Base-by-base conservation (phyloP, 1,140 invertebrate species). In the Papilio helenus region DNA sequence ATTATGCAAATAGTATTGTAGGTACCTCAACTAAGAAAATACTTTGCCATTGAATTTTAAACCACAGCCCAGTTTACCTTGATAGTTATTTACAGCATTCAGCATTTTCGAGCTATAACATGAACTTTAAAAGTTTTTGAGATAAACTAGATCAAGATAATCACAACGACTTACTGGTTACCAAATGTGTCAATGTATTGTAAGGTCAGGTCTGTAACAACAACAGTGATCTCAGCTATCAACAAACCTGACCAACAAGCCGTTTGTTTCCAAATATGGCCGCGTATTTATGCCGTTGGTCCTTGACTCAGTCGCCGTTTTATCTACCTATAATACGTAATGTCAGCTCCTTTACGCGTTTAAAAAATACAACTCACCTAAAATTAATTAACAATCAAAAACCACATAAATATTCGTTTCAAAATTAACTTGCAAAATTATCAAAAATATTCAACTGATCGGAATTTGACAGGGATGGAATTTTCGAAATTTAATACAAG, bases 391-490 rank as follows among this genome's bases (percentile, higher is more conserved):
- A 77, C 76, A 77, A 61, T 77, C 39, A 46, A 77, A 65, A 77
- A 65, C 12, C 76, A 77, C 76, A 58, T 77, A 77, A 77, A 44
- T 65, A 65, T 16, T 34, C 61, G 61, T 65, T 46, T 73, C 44
- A 83, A 79, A 68, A 68, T 80, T 77, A 81, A 82, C 83, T 81
- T 23, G 61, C 79, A 76, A 79, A 81, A 84, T 80, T 80, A 78
- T 76, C 81, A 80, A 77, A 77, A 77, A 77, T 61, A 29, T 61
- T 58, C 20, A 77, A 77, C 76, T 77, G 55, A 77, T 77, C 58
- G 76, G 76, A 77, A 77, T 65, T 65, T 77, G 76, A 77, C 76
- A 77, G 58, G 26, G 55, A 34, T 20, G 55, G 61, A 51, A 39
- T 77, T 77, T 55, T 51, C 76, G n/a, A 77, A 77, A 44, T 77